Evolutionary conservation across 2,888 invertebrate genomes (phyloP).

Genomic region (Amaurobius ferox): DNA sequence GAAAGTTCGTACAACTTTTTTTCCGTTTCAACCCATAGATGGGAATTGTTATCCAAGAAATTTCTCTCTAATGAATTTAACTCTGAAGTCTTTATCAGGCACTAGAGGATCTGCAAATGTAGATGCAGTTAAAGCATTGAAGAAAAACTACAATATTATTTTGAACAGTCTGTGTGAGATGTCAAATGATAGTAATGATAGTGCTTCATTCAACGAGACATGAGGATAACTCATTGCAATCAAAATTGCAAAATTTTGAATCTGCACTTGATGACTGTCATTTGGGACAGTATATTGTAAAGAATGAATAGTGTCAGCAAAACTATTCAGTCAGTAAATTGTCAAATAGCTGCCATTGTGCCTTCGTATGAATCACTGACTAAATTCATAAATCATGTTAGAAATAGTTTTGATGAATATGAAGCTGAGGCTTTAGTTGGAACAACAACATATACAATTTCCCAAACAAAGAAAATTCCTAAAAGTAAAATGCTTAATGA

Average conservation of each 20-base stretch:
- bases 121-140: not conserved
- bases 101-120: constrained; percentile 17
- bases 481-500: too few species aligned
- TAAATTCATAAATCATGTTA: too few species aligned
- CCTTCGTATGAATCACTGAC: too few species aligned
- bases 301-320: too few species aligned
- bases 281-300: not conserved
- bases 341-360: not conserved
- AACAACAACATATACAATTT: not conserved
- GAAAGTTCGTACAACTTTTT: not conserved
- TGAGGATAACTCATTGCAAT: not conserved
- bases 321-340: too few species aligned
- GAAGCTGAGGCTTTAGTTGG: not conserved
- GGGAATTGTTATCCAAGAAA: too few species aligned
- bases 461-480: not conserved
- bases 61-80: not conserved
- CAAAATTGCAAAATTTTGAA: not conserved
- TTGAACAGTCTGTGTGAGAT: not conserved
- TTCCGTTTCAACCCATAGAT: not conserved
- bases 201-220: not conserved
- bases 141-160: not conserved
- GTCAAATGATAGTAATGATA: not conserved
- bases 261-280: not conserved
- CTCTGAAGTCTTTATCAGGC: not conserved
- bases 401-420: too few species aligned